Base-by-base conservation (phyloP, 1,140 invertebrate species). In the Liolophura sinensis region DNA sequence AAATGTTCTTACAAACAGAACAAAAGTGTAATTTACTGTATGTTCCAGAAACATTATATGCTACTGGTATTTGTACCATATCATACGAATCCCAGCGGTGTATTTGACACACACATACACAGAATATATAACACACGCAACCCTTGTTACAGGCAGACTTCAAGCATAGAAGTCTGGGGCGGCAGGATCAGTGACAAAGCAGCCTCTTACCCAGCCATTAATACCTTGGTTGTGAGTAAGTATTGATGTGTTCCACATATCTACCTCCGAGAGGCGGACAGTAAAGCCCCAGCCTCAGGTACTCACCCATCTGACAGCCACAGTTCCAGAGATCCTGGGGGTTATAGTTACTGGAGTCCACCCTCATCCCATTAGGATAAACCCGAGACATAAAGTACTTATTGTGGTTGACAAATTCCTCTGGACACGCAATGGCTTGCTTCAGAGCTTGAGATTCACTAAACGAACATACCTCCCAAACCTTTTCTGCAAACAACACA, bases 291-390 rank as follows among this genome's bases (percentile, higher is more conserved):
- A 9, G 31, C 31, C 9, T 3, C 9, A 31, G 49, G 24, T 24
- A 77, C 78, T 73, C 73, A 87, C 87, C 87, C 76, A 89, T 83
- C 67, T 89, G 88, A 72, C 87, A 88, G 24, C 88, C 88, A 73
- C 84, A 85, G 73, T 87, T 88, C 88, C 88, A 89, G 64, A 87
- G 84, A 70, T 88, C 87, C 67, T 88, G 85, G 46, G 88, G 88
- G 76, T 89, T 88, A 74, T 84, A 87, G 75, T 89, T 89, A 68
- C 85, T 87, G 4, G 87, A 88, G 75, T 88, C 88, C 31, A 88
- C 83, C 57, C 87, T 78, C 75, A 84, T 86, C 24, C 82, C 80
- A 71, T 87, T 88, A 0, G 88, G 88, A 67, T 84, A 87, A 18
- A 89, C 84, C 5, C 87, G 80, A 9, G 86, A 85, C 11, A 89